Conservation (phyloP, 2,888 invertebrate species). For the Laspeyria flexula region DNA sequence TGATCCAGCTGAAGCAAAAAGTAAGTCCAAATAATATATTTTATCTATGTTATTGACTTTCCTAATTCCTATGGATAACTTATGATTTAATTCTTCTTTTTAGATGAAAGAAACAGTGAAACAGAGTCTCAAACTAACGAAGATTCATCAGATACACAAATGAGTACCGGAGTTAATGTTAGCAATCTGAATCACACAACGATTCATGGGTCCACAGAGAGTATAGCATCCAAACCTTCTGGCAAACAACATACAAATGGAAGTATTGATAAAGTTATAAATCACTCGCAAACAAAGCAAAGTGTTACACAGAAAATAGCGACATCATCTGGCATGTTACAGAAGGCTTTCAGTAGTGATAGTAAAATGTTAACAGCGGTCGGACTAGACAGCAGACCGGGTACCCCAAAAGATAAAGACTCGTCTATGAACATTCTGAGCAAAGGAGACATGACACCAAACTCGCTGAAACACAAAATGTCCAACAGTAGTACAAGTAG, state of each 20-base stretch:
- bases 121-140: constrained; percentile 94
- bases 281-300: constrained; percentile 69
- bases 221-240: constrained; percentile 79
- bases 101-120: constrained; percentile 94
- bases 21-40: constrained; percentile 81
- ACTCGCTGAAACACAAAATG: constrained; percentile 84
- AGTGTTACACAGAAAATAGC: constrained; percentile 76
- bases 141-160: constrained; percentile 90
- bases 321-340: constrained; percentile 71
- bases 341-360: constrained; percentile 74
- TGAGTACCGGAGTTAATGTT: constrained; percentile 78
- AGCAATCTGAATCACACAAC: constrained; percentile 78
- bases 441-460: constrained; percentile 74
- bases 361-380: constrained; percentile 75
- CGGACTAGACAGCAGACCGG: constrained; percentile 77
- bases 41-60: background rate
- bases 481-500: constrained; percentile 65
- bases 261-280: constrained; percentile 72
- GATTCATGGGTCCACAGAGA: constrained; percentile 82
- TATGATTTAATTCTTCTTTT: constrained; percentile 19
- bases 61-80: background rate
- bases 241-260: constrained; percentile 84
- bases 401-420: constrained; percentile 82
- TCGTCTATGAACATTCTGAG: constrained; percentile 59
- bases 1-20: constrained; percentile 91